Evolutionary conservation across 2,888 invertebrate species (phyloP), one percentile per base, ranked within the genome.

Genomic region (Andrena bucephala): DNA sequence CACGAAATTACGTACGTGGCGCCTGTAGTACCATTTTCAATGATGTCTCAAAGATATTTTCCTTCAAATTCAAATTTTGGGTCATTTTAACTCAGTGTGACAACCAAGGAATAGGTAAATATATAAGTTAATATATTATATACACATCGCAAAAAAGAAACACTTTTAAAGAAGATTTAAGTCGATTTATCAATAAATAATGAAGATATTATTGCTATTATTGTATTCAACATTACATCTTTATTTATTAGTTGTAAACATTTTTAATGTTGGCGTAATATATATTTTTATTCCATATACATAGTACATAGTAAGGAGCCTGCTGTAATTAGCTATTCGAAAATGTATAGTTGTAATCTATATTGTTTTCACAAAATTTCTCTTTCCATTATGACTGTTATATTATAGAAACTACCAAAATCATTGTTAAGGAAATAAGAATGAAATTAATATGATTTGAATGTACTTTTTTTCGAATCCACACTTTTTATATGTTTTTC

Each of bases 211-310:
- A 83, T 65, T 81, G 75, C 80, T 80, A 71, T 70, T 78, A 82
- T 76, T 83, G 80, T 85, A 77, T 72, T 78, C 78, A 81, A 78
- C 54, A 70, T 77, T 68, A 77, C 67, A 86, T 72, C 80, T 77
- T 86, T 85, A 87, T 85, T 86, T 86, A 86, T 81, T 74, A 74
- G 71, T 72, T 84, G 57, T 74, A 79, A 79, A 80, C 70, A 68
- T 81, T 87, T 84, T 84, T 84, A 87, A 87, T 69, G 72, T 81
- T 77, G 77, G 83, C 72, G 78, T 81, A 83, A 73, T 87, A 85
- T 87, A 85, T 85, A 85, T 86, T 83, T 86, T 85, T 85, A 83
- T 81, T 87, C 76, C 76, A 74, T 71, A 54, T 84, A 84, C 27
- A 70, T 42, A 79, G 78, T 66, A 77, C 62, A 78, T 65, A 78